phyloP scores from a whole-genome alignment of 1,140 invertebrate genomes.

The Ceratosolen solmsi region DNA sequence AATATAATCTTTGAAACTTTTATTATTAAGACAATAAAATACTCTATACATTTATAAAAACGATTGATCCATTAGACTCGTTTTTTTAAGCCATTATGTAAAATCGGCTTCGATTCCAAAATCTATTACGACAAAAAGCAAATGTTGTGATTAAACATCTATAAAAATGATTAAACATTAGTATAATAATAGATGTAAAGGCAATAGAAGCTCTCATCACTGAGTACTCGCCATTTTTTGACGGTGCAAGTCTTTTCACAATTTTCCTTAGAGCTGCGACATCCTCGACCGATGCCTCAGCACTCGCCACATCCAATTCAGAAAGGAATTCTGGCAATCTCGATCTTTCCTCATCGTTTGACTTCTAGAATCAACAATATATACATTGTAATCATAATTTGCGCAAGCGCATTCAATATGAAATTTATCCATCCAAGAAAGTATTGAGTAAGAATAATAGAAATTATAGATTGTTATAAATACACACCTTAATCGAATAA shows the following conservation, averaged over 20 bases:
- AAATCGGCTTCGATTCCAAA: slow-evolving; percentile 70
- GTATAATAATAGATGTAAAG: slow-evolving; percentile 56
- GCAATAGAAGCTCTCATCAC: slow-evolving; percentile 67
- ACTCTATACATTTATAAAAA: too few species aligned
- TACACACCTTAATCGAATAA: too few species aligned
- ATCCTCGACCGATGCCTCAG: slow-evolving; percentile 67
- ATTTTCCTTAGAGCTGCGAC: slow-evolving; percentile 66
- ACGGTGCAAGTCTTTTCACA: slow-evolving; percentile 68
- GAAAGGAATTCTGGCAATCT: slow-evolving; percentile 66
- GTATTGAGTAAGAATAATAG: too few species aligned
- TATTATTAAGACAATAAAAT: too few species aligned
- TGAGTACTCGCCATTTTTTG: slow-evolving; percentile 73
- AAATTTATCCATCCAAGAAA: too few species aligned
- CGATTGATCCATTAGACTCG: slow-evolving; percentile 61
- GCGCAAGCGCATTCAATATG: too few species aligned
- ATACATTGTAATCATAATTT: too few species aligned
- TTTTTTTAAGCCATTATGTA: slow-evolving; percentile 69
- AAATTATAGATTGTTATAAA: too few species aligned
- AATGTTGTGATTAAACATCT: not conserved
- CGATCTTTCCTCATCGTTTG: slow-evolving; percentile 59
- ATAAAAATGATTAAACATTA: not conserved
- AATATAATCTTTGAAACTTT: too few species aligned
- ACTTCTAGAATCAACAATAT: slow-evolving; percentile 55
- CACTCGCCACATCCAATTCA: slow-evolving; percentile 66
- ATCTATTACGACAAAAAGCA: slow-evolving; percentile 60